Evolutionary conservation across 2,888 invertebrate species (phyloP), one percentile per base, ranked within the genome.

Genomic region (Galeruca laticollis): DNA sequence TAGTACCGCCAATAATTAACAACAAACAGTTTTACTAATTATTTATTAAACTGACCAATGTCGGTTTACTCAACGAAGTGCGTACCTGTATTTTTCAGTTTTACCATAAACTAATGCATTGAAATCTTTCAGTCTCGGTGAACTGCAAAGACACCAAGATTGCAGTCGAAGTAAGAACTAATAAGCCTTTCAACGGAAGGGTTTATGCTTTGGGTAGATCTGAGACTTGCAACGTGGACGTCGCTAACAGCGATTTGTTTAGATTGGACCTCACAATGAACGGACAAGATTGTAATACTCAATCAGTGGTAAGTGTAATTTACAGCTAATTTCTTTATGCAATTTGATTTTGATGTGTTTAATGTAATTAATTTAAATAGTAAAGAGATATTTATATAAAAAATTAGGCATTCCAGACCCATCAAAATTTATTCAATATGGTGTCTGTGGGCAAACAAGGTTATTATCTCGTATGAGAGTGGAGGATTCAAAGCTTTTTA

Each of bases 101-200:
- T 21, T 10, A 33, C 9, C 26, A 47, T 65, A 56, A 35, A 64
- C 8, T 64, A 9, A 43, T 37, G 35, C 18, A 37, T 64, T 57
- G 18, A 18, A 52, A 43, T 33, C 75, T 87, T 87, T 52, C 86
- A 97, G 97, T 97, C 62, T 93, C 95, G 33, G 96, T 97, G 0
- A 94, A 96, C 84, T 97, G 97, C 88, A 97, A 96, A 86, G 97
- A 97, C 84, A 96, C 96, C 2, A 90, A 94, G 80, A 97, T 97
- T 80, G 96, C 96, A 5, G 94, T 97, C 0, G 95, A 95, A 86
- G 96, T 97, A 20, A 90, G 94, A 77, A 97, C 97, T 43, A 97
- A 96, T 86, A 95, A 96, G 82, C 96, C 96, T 21, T 97, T 97
- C 89, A 97, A 96, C 81, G 97, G 97, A 13, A 91, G 97, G 72